Percentiles rank a stretch among this genome's conserved stretches.
These are phyloP conservation scores for Megamerina dolium DNA, from an alignment of 2,888 invertebrate genomes.

Conservation along the genomic window DNA sequence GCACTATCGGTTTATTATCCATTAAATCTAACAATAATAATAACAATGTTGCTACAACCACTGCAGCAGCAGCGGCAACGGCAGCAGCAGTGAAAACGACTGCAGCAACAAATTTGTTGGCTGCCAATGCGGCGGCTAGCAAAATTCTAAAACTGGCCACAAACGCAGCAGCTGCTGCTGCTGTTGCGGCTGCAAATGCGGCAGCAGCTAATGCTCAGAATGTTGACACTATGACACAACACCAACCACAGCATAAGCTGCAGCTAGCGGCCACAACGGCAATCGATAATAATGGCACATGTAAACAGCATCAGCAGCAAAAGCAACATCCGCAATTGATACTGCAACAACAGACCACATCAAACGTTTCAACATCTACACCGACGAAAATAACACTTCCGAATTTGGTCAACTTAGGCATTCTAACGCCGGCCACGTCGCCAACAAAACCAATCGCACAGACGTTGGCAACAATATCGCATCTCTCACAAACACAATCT, in stretches of 20 bases:
- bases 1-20: constrained; percentile 48
- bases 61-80: constrained; percentile 25
- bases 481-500: no score
- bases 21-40: constrained; percentile 33
- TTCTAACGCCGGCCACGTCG: constrained; percentile 53
- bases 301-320: constrained; percentile 16
- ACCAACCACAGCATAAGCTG: constrained; percentile 24
- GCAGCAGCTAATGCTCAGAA: constrained; percentile 16
- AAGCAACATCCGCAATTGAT: no score
- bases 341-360: constrained; percentile 13
- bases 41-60: constrained; percentile 17
- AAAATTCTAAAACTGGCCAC: constrained; percentile 47
- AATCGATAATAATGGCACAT: background rate
- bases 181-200: constrained; percentile 23
- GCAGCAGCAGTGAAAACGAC: constrained; percentile 25
- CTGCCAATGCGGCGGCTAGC: constrained; percentile 46
- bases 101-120: constrained; percentile 43
- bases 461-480: constrained; percentile 40
- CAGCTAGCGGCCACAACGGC: constrained; percentile 22
- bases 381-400: constrained; percentile 46
- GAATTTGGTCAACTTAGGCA: constrained; percentile 50
- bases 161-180: constrained; percentile 39
- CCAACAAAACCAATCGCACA: constrained; percentile 49
- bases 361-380: no score
- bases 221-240: constrained; percentile 30